phyloP scores from a whole-genome alignment of 2,113 vertebrate species.

The Neogale vison region DNA sequence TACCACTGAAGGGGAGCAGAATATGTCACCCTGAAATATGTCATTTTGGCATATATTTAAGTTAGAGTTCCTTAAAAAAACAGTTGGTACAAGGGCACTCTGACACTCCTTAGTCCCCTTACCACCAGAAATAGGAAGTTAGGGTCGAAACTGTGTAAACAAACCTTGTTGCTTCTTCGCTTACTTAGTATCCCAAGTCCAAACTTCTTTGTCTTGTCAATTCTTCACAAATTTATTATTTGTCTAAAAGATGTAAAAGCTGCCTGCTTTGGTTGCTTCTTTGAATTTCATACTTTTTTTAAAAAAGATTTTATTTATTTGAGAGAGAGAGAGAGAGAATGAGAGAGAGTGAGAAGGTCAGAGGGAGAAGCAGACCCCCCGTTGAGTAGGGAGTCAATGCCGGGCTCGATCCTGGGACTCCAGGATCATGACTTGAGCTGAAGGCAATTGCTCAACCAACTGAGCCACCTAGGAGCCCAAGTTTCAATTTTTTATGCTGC shows the following conservation, averaged over 20 bases:
- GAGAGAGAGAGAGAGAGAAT: too few species aligned
- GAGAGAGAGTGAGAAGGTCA: too few species aligned
- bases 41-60: neutral
- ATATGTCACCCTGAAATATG: neutral
- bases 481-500: neutral
- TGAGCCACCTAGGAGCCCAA: too few species aligned
- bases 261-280: neutral
- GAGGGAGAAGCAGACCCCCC: too few species aligned
- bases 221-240: neutral
- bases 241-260: neutral
- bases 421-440: too few species aligned
- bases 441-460: too few species aligned
- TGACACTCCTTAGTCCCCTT: neutral
- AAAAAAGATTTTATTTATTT: too few species aligned
- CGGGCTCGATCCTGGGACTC: too few species aligned
- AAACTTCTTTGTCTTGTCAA: neutral
- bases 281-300: neutral
- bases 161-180: neutral
- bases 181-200: neutral
- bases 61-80: neutral
- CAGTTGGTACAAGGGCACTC: neutral
- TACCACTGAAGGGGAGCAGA: neutral
- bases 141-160: neutral
- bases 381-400: too few species aligned
- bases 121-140: neutral